Base-by-base conservation (phyloP, 2,113 vertebrate genomes). In the Aphyosemion australe region DNA sequence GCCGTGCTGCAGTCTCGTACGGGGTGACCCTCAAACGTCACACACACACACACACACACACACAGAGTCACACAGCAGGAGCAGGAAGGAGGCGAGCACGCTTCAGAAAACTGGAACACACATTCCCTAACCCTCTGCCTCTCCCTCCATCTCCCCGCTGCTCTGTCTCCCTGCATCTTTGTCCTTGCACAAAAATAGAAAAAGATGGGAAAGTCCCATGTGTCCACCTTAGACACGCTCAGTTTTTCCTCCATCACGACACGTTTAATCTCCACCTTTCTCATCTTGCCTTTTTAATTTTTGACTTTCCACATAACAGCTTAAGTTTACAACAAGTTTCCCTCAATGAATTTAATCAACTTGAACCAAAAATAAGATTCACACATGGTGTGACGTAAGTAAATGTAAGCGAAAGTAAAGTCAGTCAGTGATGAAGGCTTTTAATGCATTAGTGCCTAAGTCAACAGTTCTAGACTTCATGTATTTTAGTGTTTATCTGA, bases 141-240 rank as follows among this genome's bases (percentile, higher is more conserved):
- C 67, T 64, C 68, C 42, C 65, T 75, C 49, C 11, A 49, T 60
- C 59, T 70, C 71, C 57, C 61, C 69, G 72, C 55, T 72, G 64
- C 62, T 51, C 53, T 43, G 68, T 55, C 74, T 75, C 69, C 65
- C 63, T 74, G 74, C 62, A 74, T 90, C 78, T 80, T 77, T 89
- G 86, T 90, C 84, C 87, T 89, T 87, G 87, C 55, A 81, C 83
- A 68, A 54, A 88, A 90, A 85, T 86, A 88, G 77, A 68, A 74
- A 21, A 79, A 73, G 59, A 49, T 61, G 78, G 82, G 71, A 73
- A 76, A 72, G 76, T 88, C 87, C 83, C 71, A 53, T 49, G 79
- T 79, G 84, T 78, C 78, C 80, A 77, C 65, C 59, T 65, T 9
- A 61, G 50, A 50, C 57, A 31, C 54, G 50, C 72, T 15, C 3